A percentile compares a stretch with the other conserved stretches of the same genome.
These are phyloP conservation scores for Venusia cambrica DNA, from an alignment of 2,888 invertebrate species.

Conservation along the genomic window DNA sequence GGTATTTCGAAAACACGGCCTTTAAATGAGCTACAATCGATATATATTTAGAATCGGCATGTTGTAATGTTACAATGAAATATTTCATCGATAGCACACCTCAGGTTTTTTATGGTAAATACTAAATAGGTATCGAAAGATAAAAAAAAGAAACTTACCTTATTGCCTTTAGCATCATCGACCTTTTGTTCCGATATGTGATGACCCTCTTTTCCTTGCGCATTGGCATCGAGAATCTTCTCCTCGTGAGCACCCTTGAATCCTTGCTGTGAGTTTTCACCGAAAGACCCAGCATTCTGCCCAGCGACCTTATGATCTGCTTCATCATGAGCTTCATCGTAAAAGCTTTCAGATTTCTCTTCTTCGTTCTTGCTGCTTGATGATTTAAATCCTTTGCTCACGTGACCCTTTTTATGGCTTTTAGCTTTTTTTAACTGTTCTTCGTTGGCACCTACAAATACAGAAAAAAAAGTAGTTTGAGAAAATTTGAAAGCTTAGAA, in stretches of 20 bases:
- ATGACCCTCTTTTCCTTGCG: constrained; percentile 82
- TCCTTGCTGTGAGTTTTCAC: constrained; percentile 77
- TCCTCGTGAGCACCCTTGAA: constrained; percentile 83
- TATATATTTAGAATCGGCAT: too few relatives aligned
- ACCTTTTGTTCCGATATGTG: constrained; percentile 77
- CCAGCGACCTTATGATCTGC: constrained; percentile 80
- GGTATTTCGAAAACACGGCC: too few relatives aligned
- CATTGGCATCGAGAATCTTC: constrained; percentile 77
- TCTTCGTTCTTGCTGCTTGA: constrained; percentile 85
- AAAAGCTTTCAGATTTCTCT: constrained; percentile 84
- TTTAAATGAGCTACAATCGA: too few relatives aligned
- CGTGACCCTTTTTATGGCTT: constrained; percentile 83
- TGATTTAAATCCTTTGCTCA: constrained; percentile 84
- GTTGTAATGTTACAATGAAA: too few relatives aligned
- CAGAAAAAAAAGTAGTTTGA: constrained; percentile 1
- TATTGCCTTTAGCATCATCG: constrained; percentile 81
- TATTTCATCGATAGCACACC: too few relatives aligned
- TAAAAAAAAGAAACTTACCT: constrained; percentile 61
- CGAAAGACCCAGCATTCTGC: constrained; percentile 80
- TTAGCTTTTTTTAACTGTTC: constrained; percentile 78
- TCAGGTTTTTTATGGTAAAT: too few relatives aligned
- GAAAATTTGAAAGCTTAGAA: too few relatives aligned
- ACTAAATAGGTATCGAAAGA: too few relatives aligned
- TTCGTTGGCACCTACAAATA: constrained; percentile 74
- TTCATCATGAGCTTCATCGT: constrained; percentile 84